A percentile compares a stretch with the other conserved stretches of the same genome.
Evolutionary conservation across 2,113 vertebrate genomes (phyloP).

Genomic region (Octodon degus): DNA sequence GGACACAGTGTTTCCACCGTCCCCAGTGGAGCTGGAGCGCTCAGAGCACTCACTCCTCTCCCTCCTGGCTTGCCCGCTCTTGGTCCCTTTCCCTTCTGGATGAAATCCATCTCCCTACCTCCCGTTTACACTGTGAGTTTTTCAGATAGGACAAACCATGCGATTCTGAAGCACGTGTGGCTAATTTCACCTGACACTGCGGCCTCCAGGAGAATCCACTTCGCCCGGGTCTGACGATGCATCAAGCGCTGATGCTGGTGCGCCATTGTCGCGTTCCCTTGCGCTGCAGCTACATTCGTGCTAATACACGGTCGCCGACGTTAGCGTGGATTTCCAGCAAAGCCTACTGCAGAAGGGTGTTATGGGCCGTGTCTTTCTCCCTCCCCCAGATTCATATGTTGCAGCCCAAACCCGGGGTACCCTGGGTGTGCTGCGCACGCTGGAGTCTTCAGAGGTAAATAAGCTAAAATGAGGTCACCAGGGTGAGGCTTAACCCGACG

Average conservation of each 20-base stretch:
- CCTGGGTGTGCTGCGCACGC: too few species aligned
- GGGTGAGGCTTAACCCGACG: too few species aligned
- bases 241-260: too few species aligned
- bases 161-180: neutral
- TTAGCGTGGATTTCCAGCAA: neutral
- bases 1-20: neutral
- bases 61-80: neutral
- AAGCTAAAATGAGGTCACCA: neutral
- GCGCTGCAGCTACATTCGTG: too few species aligned
- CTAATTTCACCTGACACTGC: neutral
- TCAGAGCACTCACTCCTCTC: neutral
- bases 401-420: neutral
- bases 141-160: neutral
- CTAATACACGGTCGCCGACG: neutral
- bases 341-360: too few species aligned
- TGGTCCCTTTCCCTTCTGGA: neutral
- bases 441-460: neutral
- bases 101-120: neutral
- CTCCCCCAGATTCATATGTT: neutral
- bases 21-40: accelerated
- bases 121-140: neutral
- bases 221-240: neutral
- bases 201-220: neutral
- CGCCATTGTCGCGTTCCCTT: neutral
- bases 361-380: neutral